Evolutionary conservation across 2,113 vertebrate genomes (phyloP), one percentile per base, ranked within the genome.

Genomic region (Paramisgurnus dabryanus): DNA sequence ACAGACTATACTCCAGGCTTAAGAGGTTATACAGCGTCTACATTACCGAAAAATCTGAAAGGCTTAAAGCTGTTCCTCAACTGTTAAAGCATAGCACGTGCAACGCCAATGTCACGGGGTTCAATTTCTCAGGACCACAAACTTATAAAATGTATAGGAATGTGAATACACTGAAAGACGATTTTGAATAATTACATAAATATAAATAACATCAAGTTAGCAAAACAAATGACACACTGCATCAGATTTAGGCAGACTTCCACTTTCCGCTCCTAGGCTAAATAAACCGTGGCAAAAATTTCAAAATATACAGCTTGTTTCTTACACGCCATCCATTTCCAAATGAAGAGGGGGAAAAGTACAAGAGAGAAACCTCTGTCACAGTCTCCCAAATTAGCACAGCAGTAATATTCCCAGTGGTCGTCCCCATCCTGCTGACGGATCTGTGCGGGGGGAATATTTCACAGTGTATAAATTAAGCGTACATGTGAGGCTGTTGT

Each of bases 391-490:
- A 92, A 93, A 93, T 93, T 90, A 91, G 90, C 89, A 91, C 91
- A 88, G 67, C 87, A 88, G 90, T 91, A 90, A 93, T 89, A 86
- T 87, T 87, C 89, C 85, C 89, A 50, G 84, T 78, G 83, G 49
- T 55, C 45, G 22, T 45, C 67, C 78, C 88, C 90, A 87, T 87
- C 91, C 89, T 90, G 87, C 87, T 85, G 87, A 87, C 90, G 87
- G 92, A 91, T 92, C 91, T 91, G 88, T 89, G 89, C 87, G 80
- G 85, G 89, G 82, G 88, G 91, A 90, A 91, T 92, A 92, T 92
- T 92, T 93, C 91, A 91, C 90, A 89, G 86, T 85, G 88, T 89
- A 91, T 93, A 88, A 92, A 93, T 93, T 93, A 92, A 93, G 89
- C 83, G 87, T 58, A 74, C 66, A 17, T 15, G 55, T 22, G 22